These are phyloP conservation scores for Pollenia amentaria DNA, from an alignment of 2,888 invertebrate genomes.

Conservation along the genomic window DNA sequence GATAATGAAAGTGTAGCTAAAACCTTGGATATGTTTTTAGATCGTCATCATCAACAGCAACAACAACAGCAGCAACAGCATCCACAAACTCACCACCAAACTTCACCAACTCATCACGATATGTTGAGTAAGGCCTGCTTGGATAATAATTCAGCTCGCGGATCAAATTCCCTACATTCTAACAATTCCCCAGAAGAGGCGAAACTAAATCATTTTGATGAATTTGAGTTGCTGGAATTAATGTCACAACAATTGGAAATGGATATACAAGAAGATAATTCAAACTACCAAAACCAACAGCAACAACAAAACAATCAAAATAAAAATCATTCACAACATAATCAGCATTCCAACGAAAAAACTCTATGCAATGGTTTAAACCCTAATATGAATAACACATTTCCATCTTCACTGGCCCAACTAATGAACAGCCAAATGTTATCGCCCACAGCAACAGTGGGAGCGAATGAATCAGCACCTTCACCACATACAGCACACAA, in stretches of 20 bases:
- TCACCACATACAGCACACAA: slow-evolving; percentile 38
- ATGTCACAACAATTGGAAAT: slow-evolving; percentile 86
- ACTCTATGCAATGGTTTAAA: slow-evolving; percentile 75
- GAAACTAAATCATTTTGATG: slow-evolving; percentile 84
- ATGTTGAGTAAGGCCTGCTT: slow-evolving; percentile 75
- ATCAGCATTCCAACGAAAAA: slow-evolving; percentile 74
- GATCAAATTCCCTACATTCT: slow-evolving; percentile 41
- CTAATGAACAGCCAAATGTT: slow-evolving; percentile 82
- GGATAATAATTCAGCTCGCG: slow-evolving; percentile 30
- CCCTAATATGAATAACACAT: slow-evolving; percentile 83
- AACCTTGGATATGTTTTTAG: slow-evolving; percentile 83
- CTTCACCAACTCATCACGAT: slow-evolving; percentile 76
- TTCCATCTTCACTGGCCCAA: slow-evolving; percentile 82
- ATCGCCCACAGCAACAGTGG: slow-evolving; percentile 57
- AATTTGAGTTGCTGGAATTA: slow-evolving; percentile 83
- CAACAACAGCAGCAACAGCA: slow-evolving; percentile 73
- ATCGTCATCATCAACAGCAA: slow-evolving; percentile 80
- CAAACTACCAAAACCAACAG: slow-evolving; percentile 67
- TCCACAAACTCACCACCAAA: slow-evolving; percentile 57
- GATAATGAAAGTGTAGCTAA: slow-evolving; percentile 82
- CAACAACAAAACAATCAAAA: slow-evolving; percentile 72
- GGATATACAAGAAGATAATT: slow-evolving; percentile 85
- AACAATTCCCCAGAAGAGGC: slow-evolving; percentile 74
- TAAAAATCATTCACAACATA: slow-evolving; percentile 74
- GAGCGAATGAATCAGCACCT: slow-evolving; percentile 65